Base-by-base conservation (phyloP, 2,888 invertebrate species). In the Hofmannophila pseudospretella region DNA sequence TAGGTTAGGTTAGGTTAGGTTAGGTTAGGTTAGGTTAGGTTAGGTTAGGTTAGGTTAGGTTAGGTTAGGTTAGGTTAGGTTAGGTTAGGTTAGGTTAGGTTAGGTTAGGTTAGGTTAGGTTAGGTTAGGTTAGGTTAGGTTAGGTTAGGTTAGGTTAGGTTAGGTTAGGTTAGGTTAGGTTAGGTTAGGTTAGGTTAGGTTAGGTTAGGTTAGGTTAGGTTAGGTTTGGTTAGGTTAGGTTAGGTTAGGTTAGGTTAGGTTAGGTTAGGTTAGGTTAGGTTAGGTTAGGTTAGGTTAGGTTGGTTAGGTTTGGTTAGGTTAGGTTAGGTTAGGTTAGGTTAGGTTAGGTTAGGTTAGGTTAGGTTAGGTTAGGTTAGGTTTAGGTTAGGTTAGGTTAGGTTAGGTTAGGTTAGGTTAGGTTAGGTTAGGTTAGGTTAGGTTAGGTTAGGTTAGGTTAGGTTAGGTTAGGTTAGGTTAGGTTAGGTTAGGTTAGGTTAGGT, bases 21-120 rank as follows among this genome's bases (percentile, higher is more conserved):
- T 39, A 40, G 42, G 43, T 35, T 38, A 36, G 42, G 46, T 42
- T 40, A 40, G 47, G 41, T 41, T 39, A 41, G 42, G 42, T 41
- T 41, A 41, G 42, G 41, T 39, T 39, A 41, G 41, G 36, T 41
- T 38, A 42, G 41, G 42, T 38, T 45, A 47, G 49, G 49, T 47
- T 47, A 44, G 47, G 47, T 49, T 45, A 44, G 47, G 49, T 47
- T 47, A 45, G 44, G 49, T 47, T 47, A 47, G 51, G 47, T 47
- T 46, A 51, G 49, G 52, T 48, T 49, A 47, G 47, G 49, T 48
- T 49, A 48, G 49, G 49, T 48, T 48, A 48, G 49, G 51, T 44
- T 46, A 47, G 46, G 47, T 44, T 46, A 46, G 45, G 46, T 44
- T 45, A 46, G 46, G 42, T 42, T 45, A 45, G 44, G 45, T 42